Evolutionary conservation across 1,140 invertebrate genomes (phyloP).

Genomic region (Wiebesia pumilae): DNA sequence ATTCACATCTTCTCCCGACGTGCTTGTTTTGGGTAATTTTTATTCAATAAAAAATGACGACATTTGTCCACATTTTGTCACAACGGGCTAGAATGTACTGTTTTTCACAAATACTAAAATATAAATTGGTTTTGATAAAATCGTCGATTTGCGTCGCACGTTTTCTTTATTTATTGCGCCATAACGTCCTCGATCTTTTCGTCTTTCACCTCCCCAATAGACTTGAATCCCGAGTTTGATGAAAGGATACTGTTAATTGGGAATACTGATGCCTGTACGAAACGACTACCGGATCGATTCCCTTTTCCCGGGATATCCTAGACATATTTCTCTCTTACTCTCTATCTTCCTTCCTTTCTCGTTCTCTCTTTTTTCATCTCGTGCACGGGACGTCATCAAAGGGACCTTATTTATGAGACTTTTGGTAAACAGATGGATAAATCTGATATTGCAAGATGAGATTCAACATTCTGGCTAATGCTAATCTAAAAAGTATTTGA

Average conservation of each 20-base stretch:
- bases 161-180: not conserved
- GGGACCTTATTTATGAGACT: slow-evolving; percentile 75
- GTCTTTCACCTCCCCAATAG: not conserved
- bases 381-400: slow-evolving; percentile 72
- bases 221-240: slow-evolving; percentile 33
- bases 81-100: not conserved
- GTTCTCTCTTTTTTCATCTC: slow-evolving; percentile 53
- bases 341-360: slow-evolving; percentile 41
- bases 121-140: not conserved
- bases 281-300: slow-evolving; percentile 69
- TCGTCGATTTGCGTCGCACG: not conserved
- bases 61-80: too few relatives aligned
- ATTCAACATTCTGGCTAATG: slow-evolving; percentile 50
- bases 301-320: slow-evolving; percentile 52
- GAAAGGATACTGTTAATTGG: slow-evolving; percentile 69
- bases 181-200: not conserved
- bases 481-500: slow-evolving; percentile 56
- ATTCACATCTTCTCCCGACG: not conserved
- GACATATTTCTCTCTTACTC: slow-evolving; percentile 35
- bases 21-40: too few relatives aligned
- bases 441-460: slow-evolving; percentile 68
- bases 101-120: not conserved
- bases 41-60: not conserved
- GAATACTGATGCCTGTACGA: slow-evolving; percentile 70
- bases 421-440: slow-evolving; percentile 76